Conservation (phyloP, 2,113 vertebrate genomes). For the Eulemur macaco region DNA sequence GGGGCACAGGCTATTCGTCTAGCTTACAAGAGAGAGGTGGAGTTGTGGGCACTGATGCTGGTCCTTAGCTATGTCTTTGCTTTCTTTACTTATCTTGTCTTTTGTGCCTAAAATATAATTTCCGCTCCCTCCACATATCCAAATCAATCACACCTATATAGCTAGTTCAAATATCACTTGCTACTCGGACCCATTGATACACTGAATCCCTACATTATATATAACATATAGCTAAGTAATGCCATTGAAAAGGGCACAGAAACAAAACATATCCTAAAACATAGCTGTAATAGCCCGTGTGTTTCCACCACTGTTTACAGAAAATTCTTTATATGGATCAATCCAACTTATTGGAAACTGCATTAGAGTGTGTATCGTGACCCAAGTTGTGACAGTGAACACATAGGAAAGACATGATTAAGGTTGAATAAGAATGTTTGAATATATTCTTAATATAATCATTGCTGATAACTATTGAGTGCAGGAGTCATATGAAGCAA, state of each 20-base stretch:
- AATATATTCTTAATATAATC: background rate
- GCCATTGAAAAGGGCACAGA: background rate
- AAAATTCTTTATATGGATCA: background rate
- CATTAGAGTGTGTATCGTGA: background rate
- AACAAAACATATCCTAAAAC: background rate
- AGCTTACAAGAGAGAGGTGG: too few relatives aligned
- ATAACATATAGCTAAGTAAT: background rate
- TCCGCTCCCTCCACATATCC: background rate
- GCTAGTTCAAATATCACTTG: background rate
- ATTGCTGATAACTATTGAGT: background rate
- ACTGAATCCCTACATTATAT: background rate
- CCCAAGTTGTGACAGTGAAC: background rate
- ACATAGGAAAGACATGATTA: background rate
- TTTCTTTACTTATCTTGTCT: background rate
- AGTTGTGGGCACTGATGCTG: background rate
- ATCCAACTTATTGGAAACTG: background rate
- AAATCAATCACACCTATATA: background rate
- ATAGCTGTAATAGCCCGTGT: rapidly evolving
- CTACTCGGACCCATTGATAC: too few relatives aligned
- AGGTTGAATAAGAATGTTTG: background rate
- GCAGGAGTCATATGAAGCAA: background rate
- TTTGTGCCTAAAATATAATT: background rate
- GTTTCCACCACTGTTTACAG: background rate
- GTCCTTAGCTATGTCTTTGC: background rate
- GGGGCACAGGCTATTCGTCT: rapidly evolving